Base-by-base conservation (phyloP, 1,140 invertebrate genomes). In the Neodiprion fabricii region DNA sequence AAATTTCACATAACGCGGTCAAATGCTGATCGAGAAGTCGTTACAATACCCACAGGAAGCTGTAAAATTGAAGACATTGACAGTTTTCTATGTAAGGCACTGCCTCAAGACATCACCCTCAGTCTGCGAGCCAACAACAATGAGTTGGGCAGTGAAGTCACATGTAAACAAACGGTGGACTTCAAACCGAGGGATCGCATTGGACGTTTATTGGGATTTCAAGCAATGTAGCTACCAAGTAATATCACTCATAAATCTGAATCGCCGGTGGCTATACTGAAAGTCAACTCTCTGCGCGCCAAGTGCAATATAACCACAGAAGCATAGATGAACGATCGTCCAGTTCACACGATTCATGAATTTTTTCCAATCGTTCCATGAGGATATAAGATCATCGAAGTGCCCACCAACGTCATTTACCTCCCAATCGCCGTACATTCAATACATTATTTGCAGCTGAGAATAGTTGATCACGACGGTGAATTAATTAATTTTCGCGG, bases 31-130 rank as follows among this genome's bases (percentile, higher is more conserved):
- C 28, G 28, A 17, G 23, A 81, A 50, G 74, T 76, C 12, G 79
- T 85, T 40, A 73, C 72, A 67, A 82, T 84, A 74, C 82, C 83
- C 9, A 77, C 78, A 21, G 82, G 82, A 21, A 80, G 81, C 28
- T 86, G 84, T 80, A 83, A 85, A 79, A 75, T 85, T 67, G 61
- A 75, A 65, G 79, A 86, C 74, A 85, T 84, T 65, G 75, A 79
- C 71, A 77, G 72, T 11, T 80, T 75, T 72, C 4, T 81, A 28
- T 50, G 72, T 53, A 40, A 48, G 11, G 70, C 48, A 48, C 74
- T 79, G 66, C 48, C 68, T 71, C 47, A 49, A 50, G 48, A 71
- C 9, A 71, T 71, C 53, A 66, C 77, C 53, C 50, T 14, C 23
- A 48, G 5, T 28, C 28, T 78, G 23, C 72, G 72, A 40, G 68